Evolutionary conservation across 2,888 invertebrate genomes (phyloP).

Genomic region (Amaurobius ferox): DNA sequence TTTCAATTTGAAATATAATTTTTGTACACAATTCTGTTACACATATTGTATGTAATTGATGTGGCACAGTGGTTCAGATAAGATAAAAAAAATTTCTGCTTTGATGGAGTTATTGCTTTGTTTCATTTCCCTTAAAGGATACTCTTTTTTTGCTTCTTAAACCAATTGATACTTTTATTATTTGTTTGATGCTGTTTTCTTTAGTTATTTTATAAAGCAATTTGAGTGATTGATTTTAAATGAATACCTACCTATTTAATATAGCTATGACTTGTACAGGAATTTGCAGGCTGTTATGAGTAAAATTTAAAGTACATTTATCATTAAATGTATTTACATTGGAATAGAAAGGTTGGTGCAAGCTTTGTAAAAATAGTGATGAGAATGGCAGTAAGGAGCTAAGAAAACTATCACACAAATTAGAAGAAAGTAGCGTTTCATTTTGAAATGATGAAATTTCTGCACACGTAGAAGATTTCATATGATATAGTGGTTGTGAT

Average conservation of each 20-base stretch:
- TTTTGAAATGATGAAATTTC: background rate
- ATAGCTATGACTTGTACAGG: constrained; percentile 16
- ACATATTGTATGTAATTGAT: no score
- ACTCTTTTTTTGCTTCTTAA: no score
- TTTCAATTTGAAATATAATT: no score
- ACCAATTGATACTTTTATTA: no score
- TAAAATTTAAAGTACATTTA: constrained; percentile 11
- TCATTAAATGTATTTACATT: background rate
- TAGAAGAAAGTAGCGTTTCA: background rate
- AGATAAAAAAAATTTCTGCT: no score
- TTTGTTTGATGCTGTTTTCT: no score
- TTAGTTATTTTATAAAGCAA: no score
- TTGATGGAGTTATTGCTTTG: no score
- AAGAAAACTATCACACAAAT: background rate
- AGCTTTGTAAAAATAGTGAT: constrained; percentile 36
- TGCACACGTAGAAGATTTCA: background rate
- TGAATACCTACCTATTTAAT: constrained; percentile 27
- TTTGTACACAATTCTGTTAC: no score
- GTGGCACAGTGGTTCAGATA: no score
- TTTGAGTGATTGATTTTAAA: no score
- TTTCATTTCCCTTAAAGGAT: no score
- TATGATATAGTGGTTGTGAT: constrained; percentile 1
- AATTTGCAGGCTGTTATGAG: constrained; percentile 1
- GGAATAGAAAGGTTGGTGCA: constrained; percentile 33
- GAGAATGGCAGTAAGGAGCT: constrained; percentile 43